Conservation (phyloP, 1,140 invertebrate species). For the Pseudomyrmex sp. region DNA sequence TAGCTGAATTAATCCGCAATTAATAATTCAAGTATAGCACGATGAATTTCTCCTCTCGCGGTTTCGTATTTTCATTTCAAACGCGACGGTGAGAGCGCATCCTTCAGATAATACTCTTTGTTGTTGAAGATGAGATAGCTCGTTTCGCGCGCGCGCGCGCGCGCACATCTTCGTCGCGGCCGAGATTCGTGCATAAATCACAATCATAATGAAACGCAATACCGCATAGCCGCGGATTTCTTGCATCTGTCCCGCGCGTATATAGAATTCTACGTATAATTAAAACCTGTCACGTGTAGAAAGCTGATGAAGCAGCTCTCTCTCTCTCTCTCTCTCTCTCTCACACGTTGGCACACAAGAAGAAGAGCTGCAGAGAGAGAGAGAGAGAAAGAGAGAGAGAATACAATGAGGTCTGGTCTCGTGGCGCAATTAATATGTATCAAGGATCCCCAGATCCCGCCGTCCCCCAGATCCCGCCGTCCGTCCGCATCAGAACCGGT, state of each 20-base stretch:
- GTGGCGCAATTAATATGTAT: conserved; percentile 55
- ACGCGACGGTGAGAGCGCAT: background rate
- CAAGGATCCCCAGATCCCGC: conserved; percentile 34
- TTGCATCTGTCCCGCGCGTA: background rate
- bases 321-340: too few species aligned
- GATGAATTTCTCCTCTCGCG: too few species aligned
- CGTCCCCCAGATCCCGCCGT: conserved; percentile 11
- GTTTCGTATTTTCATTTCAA: too few species aligned
- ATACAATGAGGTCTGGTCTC: conserved; percentile 32
- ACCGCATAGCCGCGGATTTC: background rate
- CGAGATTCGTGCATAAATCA: conserved; percentile 2
- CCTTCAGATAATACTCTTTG: background rate
- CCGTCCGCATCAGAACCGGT: conserved; percentile 39
- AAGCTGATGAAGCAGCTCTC: conserved; percentile 32
- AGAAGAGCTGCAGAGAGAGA: too few species aligned
- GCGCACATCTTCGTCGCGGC: background rate
- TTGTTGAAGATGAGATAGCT: background rate
- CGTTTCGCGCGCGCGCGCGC: background rate
- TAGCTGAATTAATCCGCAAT: too few species aligned
- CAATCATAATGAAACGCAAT: background rate
- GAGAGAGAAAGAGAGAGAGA: background rate
- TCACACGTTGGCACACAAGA: too few species aligned
- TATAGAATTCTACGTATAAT: conserved; percentile 20
- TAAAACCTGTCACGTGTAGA: conserved; percentile 26
- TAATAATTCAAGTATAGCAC: too few species aligned